Conservation (phyloP, 2,113 vertebrate species). For the Passer domesticus region DNA sequence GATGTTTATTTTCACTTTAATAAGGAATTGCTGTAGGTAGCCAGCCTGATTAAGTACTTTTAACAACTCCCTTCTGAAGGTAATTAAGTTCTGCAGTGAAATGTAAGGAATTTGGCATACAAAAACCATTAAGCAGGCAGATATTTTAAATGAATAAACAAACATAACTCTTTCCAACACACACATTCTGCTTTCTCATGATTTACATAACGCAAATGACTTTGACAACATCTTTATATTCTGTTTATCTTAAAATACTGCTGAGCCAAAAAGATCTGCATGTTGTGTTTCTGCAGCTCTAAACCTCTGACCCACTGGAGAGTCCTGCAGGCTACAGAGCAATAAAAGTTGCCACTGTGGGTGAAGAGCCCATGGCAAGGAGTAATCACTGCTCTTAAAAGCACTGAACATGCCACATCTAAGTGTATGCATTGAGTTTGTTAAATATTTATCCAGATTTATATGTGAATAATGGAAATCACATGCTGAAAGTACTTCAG, state of each 20-base stretch:
- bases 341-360: background rate
- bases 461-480: background rate
- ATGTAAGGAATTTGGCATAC: background rate
- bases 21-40: background rate
- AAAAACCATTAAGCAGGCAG: background rate
- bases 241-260: slow-evolving; percentile 51
- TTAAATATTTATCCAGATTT: slow-evolving; percentile 39
- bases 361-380: background rate
- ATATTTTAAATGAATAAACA: slow-evolving; percentile 34
- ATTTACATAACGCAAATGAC: slow-evolving; percentile 1
- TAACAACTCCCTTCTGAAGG: background rate
- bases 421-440: background rate
- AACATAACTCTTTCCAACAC: background rate
- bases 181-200: slow-evolving; percentile 9
- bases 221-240: slow-evolving; percentile 26
- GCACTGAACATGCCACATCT: background rate
- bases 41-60: slow-evolving; percentile 14
- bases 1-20: slow-evolving; percentile 11
- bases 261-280: slow-evolving; percentile 44
- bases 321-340: background rate
- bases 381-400: background rate
- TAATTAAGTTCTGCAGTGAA: background rate
- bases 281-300: slow-evolving; percentile 48
- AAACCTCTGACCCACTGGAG: slow-evolving; percentile 30
- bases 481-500: background rate